Evolutionary conservation across 1,140 invertebrate genomes (phyloP).

Genomic region (Zaprionus tsacasi): DNA sequence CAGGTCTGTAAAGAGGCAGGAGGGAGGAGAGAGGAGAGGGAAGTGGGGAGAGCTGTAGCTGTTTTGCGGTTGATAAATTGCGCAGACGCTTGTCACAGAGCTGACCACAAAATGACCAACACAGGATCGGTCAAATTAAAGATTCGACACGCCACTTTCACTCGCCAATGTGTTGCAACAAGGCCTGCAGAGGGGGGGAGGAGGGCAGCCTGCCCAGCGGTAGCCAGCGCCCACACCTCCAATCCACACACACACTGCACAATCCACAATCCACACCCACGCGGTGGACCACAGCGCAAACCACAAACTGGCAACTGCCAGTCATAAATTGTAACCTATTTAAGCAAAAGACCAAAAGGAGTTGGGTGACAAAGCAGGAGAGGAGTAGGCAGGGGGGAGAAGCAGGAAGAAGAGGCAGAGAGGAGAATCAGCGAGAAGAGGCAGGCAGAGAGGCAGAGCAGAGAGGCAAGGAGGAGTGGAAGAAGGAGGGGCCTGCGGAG

Average conservation of each 20-base stretch:
- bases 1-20: neutral
- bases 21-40: neutral
- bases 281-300: neutral
- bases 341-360: constrained; percentile 28
- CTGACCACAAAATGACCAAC: constrained; percentile 65
- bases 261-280: constrained; percentile 17
- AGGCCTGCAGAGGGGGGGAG: neutral
- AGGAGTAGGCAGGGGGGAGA: constrained; percentile 9
- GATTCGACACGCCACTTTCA: constrained; percentile 53
- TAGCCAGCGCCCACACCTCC: constrained; percentile 10
- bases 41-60: neutral
- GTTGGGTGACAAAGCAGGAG: neutral
- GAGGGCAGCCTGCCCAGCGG: neutral
- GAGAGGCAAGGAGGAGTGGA: constrained; percentile 12
- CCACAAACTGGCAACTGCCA: constrained; percentile 42
- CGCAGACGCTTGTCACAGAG: constrained; percentile 67
- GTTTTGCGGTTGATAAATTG: constrained; percentile 68
- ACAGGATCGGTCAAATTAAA: constrained; percentile 62
- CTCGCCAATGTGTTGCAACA: constrained; percentile 12
- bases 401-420: constrained; percentile 9
- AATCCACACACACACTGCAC: neutral
- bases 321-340: constrained; percentile 81
- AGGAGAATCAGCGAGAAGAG: neutral
- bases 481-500: neutral
- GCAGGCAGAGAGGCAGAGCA: constrained; percentile 1